Evolutionary conservation across 2,797 vertebrate species (phyloP), one percentile per base, ranked within the genome.

Genomic region (Lithobates pipiens): DNA sequence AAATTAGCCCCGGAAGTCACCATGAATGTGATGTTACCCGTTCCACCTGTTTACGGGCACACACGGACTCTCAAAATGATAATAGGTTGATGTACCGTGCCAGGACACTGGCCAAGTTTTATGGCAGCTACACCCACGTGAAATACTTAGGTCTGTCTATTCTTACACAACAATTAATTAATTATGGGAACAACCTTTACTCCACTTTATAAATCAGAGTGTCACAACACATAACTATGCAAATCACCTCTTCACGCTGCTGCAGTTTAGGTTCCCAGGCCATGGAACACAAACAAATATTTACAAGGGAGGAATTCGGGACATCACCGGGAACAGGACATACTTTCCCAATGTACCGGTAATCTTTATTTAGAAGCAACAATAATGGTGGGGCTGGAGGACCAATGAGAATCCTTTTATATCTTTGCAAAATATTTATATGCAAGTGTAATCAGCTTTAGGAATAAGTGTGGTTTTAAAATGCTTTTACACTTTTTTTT

Each of bases 131-230:
- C 77, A 2, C 67, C 67, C 63, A 68, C n/a, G 23, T 36, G 25
- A 9, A 69, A 23, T 42, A 27, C 34, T 13, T 54, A n/a, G 21
- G 25, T 10, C 23, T 54, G 29, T n/a, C 27, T 32, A 34, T 2
- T 71, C 29, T 57, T 36, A 57, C 68, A 27, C 29, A 57, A 46
- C 32, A 61, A 72, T 5, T 54, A 54, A 18, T 72, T 80, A 57
- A 25, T 57, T 32, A 25, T 9, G 77, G 77, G 67, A 46, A 68
- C 67, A 57, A 25, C 63, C 63, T 78, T 68, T 68, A 16, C 63
- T 78, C 61, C 39, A 78, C 42, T 77, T 65, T 69, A 15, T 79
- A 16, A 16, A 80, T 71, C 23, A 10, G 68, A 23, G 34, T 13
- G 68, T 9, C 3, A 67, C 36, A 32, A 21, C 67, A 11, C 3